Evolutionary conservation across 1,140 invertebrate species (phyloP).

Genomic region (Heliconius congener): DNA sequence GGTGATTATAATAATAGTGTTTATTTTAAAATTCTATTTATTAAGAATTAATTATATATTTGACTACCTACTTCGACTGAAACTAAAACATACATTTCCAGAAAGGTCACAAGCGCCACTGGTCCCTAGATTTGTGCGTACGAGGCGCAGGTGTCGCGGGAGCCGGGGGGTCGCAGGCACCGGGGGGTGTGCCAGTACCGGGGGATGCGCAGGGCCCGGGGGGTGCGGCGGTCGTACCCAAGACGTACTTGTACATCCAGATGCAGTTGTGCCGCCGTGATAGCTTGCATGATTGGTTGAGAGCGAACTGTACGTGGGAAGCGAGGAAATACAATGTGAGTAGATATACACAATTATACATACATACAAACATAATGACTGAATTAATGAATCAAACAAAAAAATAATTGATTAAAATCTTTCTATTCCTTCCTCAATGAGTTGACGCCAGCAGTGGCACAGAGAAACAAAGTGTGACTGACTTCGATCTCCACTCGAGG

Average conservation of each 20-base stretch:
- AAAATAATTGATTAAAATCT: too few relatives aligned
- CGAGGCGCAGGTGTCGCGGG: conserved; percentile 16
- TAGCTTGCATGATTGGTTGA: conserved; percentile 95
- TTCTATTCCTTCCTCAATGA: too few relatives aligned
- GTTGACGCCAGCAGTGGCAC: too few relatives aligned
- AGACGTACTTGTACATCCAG: conserved; percentile 96
- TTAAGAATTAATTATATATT: too few relatives aligned
- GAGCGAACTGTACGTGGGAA: conserved; percentile 70
- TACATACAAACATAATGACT: too few relatives aligned
- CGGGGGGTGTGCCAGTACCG: background rate
- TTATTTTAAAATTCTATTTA: too few relatives aligned
- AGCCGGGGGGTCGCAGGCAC: conserved; percentile 29
- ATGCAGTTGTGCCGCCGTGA: conserved; percentile 97
- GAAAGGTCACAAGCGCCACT: conserved; percentile 73
- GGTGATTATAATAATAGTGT: conserved; percentile 43
- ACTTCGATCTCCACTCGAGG: too few relatives aligned
- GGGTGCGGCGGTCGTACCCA: conserved; percentile 15
- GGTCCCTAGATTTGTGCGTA: conserved; percentile 75
- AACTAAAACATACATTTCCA: conserved; percentile 21
- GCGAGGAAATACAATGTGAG: conserved; percentile 69
- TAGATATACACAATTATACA: background rate
- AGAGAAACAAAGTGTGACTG: too few relatives aligned
- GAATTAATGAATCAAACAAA: too few relatives aligned
- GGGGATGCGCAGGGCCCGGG: background rate
- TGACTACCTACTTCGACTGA: too few relatives aligned